Evolutionary conservation across 2,888 invertebrate species (phyloP).

Genomic region (Byasa hedistus): DNA sequence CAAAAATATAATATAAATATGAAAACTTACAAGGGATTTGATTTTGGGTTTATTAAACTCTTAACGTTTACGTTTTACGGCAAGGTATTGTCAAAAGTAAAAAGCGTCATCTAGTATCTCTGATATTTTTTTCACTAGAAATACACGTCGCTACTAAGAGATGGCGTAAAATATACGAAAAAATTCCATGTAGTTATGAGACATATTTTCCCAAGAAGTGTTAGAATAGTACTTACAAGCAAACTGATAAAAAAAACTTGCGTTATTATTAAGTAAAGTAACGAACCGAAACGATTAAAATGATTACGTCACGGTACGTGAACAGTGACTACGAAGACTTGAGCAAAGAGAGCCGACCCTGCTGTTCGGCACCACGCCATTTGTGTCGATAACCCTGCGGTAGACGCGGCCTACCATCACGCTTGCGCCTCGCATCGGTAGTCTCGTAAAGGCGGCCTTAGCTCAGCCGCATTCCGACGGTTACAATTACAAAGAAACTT

Average conservation of each 20-base stretch:
- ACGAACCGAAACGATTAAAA: conserved; percentile 63
- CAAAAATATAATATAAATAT: too few species aligned
- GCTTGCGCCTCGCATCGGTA: conserved; percentile 64
- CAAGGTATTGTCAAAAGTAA: background rate
- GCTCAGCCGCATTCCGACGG: conserved; percentile 66
- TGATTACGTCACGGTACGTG: conserved; percentile 54
- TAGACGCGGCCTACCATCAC: conserved; percentile 65
- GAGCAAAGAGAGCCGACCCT: conserved; percentile 52
- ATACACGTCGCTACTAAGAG: background rate
- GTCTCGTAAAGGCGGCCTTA: conserved; percentile 63
- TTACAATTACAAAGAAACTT: conserved; percentile 55
- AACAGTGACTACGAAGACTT: conserved; percentile 35
- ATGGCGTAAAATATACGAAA: conserved; percentile 17
- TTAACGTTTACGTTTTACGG: background rate
- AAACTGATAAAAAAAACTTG: conserved; percentile 6
- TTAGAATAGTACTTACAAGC: background rate
- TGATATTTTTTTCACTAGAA: background rate
- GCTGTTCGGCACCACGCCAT: conserved; percentile 55
- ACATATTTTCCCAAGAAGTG: background rate
- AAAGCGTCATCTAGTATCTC: conserved; percentile 20
- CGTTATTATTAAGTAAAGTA: conserved; percentile 49
- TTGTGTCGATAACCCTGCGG: conserved; percentile 78
- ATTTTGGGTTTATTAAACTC: too few species aligned
- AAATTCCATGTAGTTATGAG: background rate
- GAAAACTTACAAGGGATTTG: too few species aligned